Evolutionary conservation across 2,113 vertebrate species (phyloP), one percentile per base, ranked within the genome.

Genomic region (Tragulus kanchil): DNA sequence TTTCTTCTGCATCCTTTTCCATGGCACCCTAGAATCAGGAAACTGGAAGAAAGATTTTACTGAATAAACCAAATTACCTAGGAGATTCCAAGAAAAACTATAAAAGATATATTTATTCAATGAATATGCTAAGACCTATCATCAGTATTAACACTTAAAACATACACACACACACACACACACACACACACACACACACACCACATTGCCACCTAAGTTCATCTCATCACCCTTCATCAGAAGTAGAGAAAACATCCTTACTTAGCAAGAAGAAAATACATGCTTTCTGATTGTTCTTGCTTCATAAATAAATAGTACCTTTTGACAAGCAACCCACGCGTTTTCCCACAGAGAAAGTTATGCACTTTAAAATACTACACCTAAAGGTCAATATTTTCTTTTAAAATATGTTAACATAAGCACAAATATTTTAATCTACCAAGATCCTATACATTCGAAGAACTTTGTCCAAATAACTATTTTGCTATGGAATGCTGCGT

Each of bases 21-120:
- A 62, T 54, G 42, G 36, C 45, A 95, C 21, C 19, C 48, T 82
- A 93, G 26, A 95, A 91, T 88, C 82, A 94, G 36, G 45, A 93
- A 83, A 52, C 7, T 19, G 88, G 59, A 85, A 75, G 48, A 92
- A 97, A 85, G 45, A 23, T 69, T 23, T 58, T 85, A 52, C 36
- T 95, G 26, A 86, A 64, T 86, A 58, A 90, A 65, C 93, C 45
- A 83, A 65, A 45, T 88, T 52, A 81, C 36, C n/a, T 81, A 90
- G 58, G 88, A 93, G n/a, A 90, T 50, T 75, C 23, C 89, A 71
- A 75, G 36, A 59, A 87, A 87, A 78, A 64, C 71, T 31, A 45
- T 56, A 93, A 94, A 83, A 58, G 59, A 79, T 21, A 28, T 45
- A 48, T 79, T 87, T 94, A 73, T 31, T 75, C 58, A 84, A 90